Evolutionary conservation across 2,888 invertebrate genomes (phyloP).

Genomic region (Erynnis tages): DNA sequence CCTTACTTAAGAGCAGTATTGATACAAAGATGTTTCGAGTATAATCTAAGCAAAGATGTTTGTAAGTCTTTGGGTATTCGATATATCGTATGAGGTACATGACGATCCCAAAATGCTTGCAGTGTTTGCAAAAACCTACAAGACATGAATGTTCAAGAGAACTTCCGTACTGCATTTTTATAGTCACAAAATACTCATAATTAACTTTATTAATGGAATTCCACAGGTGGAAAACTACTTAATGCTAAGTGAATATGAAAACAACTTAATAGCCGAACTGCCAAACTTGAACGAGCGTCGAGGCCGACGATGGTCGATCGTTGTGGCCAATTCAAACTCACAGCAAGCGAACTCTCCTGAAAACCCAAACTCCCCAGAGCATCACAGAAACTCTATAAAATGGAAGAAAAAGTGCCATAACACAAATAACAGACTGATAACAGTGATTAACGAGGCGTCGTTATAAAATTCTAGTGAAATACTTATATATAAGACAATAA

Average conservation of each 20-base stretch:
- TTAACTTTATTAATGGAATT: background rate
- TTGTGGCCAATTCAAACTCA: constrained; percentile 66
- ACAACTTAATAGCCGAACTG: constrained; percentile 90
- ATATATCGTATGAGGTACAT: too few species aligned
- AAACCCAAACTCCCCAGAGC: constrained; percentile 65
- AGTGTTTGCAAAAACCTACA: too few species aligned
- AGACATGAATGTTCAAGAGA: too few species aligned
- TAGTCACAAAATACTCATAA: too few species aligned
- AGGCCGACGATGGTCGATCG: constrained; percentile 87
- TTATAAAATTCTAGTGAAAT: constrained; percentile 72
- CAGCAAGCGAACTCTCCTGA: constrained; percentile 50
- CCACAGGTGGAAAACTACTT: constrained; percentile 90
- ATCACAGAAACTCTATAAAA: constrained; percentile 61
- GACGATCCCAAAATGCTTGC: too few species aligned
- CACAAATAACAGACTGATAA: constrained; percentile 85
- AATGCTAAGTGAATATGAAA: constrained; percentile 93
- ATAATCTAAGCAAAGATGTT: too few species aligned
- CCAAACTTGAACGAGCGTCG: constrained; percentile 87
- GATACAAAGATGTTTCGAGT: too few species aligned
- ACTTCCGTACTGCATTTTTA: too few species aligned
- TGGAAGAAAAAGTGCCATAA: constrained; percentile 79
- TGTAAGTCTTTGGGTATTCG: too few species aligned
- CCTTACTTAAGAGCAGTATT: too few species aligned
- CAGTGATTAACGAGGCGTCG: constrained; percentile 89
- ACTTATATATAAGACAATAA: constrained; percentile 62